Conservation (phyloP, 2,113 vertebrate genomes). For the Xerus inauris region DNA sequence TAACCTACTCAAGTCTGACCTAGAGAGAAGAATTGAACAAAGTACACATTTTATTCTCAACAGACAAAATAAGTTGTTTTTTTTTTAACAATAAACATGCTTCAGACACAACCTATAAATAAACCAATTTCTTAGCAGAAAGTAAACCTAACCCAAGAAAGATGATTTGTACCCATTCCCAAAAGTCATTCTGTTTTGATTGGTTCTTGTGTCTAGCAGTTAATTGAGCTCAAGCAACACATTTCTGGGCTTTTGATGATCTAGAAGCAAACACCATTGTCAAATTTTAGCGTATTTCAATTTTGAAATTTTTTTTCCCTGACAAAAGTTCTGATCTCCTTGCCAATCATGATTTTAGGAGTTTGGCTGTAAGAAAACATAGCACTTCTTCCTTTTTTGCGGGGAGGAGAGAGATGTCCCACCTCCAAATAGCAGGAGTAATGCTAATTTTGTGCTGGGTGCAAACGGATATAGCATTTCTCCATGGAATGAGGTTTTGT, state of each 20-base stretch:
- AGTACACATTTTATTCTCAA: slow-evolving; percentile 77
- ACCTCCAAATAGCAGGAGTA: slow-evolving; percentile 64
- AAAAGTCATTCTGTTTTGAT: slow-evolving; percentile 61
- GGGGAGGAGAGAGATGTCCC: slow-evolving; percentile 23
- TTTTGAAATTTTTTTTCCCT: slow-evolving; percentile 71
- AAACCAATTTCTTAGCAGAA: not conserved
- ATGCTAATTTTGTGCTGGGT: slow-evolving; percentile 65
- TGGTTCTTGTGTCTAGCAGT: slow-evolving; percentile 63
- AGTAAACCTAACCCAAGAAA: not conserved
- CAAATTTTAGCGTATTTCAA: slow-evolving; percentile 75
- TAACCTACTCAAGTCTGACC: slow-evolving; percentile 87
- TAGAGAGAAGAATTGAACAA: slow-evolving; percentile 84
- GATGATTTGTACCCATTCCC: slow-evolving; percentile 10
- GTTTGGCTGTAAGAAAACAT: slow-evolving; percentile 66
- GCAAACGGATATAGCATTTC: slow-evolving; percentile 53
- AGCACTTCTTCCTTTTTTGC: not conserved
- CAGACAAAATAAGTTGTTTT: slow-evolving; percentile 30
- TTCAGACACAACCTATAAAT: slow-evolving; percentile 67
- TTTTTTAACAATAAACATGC: slow-evolving; percentile 74
- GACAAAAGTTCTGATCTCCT: slow-evolving; percentile 50
- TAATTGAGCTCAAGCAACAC: slow-evolving; percentile 59
- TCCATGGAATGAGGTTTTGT: slow-evolving; percentile 38
- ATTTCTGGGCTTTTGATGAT: slow-evolving; percentile 76
- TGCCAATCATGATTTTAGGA: slow-evolving; percentile 54
- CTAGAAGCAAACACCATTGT: slow-evolving; percentile 77